phyloP scores from a whole-genome alignment of 2,113 vertebrate species.

The Pithys albifrons region DNA sequence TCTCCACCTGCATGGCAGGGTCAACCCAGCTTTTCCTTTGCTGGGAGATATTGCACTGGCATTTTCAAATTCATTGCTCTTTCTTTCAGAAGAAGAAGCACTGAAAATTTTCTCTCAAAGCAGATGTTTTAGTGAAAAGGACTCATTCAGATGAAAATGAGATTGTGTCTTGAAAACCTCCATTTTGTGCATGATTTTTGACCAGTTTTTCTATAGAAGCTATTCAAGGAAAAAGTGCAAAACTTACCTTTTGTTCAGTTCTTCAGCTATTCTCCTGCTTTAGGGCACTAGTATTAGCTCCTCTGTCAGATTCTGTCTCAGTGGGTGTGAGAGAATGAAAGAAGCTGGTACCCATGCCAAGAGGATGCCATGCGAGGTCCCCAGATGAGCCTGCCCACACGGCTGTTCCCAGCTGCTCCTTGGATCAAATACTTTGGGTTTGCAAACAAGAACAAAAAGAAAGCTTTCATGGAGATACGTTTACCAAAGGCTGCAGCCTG shows the following conservation, averaged over 20 bases:
- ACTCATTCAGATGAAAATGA: neutral
- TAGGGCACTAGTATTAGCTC: neutral
- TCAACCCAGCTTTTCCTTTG: neutral
- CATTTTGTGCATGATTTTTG: neutral
- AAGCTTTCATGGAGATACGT: neutral
- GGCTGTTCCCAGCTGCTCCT: neutral
- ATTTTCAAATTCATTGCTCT: fast-evolving
- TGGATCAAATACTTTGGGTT: neutral
- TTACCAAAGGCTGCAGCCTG: neutral
- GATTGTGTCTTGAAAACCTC: neutral
- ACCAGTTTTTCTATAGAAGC: neutral
- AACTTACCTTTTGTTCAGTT: neutral
- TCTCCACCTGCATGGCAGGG: neutral
- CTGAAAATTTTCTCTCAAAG: neutral
- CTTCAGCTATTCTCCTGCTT: neutral
- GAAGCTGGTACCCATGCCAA: neutral
- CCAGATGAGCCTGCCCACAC: neutral
- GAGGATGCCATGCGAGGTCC: neutral
- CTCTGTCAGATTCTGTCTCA: neutral
- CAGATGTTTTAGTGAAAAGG: neutral
- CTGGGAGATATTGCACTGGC: neutral
- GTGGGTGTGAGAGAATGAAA: neutral
- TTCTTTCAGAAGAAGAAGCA: neutral
- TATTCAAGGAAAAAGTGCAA: neutral
- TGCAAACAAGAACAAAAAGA: neutral